Percentiles rank a stretch among this genome's conserved stretches.
Conservation (phyloP, 2,113 vertebrate species). For the Tauraco erythrolophus region DNA sequence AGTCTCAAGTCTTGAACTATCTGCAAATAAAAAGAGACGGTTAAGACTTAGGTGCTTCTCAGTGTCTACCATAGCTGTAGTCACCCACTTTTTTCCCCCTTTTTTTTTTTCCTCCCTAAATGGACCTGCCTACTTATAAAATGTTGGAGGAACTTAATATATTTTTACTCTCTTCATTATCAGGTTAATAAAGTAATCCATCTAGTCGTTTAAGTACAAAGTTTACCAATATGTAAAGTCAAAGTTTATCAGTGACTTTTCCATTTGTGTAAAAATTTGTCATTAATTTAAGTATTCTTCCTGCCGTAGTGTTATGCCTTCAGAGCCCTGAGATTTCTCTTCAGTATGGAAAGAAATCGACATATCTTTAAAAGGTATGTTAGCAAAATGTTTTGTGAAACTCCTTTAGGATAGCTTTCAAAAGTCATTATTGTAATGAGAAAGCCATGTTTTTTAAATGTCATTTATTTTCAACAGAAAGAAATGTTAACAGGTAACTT, state of each 20-base stretch:
- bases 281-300: neutral
- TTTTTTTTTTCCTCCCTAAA: neutral
- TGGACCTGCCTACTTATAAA: neutral
- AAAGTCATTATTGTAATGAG: neutral
- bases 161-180: neutral
- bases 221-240: neutral
- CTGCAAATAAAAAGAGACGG: neutral
- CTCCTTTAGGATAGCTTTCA: neutral
- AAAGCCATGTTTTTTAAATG: neutral
- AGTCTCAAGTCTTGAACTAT: neutral
- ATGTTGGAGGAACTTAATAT: neutral
- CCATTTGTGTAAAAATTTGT: neutral
- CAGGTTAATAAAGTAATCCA: neutral
- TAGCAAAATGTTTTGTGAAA: neutral
- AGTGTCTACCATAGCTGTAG: neutral
- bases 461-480: neutral
- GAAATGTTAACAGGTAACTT: neutral
- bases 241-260: neutral
- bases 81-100: neutral
- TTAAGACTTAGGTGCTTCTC: neutral
- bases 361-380: constrained; percentile 89
- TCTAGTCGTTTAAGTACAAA: neutral
- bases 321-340: constrained; percentile 90
- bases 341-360: constrained; percentile 90
- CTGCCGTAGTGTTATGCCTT: constrained; percentile 86